Conservation (phyloP, 2,888 invertebrate genomes). For the Sialis lutaria region DNA sequence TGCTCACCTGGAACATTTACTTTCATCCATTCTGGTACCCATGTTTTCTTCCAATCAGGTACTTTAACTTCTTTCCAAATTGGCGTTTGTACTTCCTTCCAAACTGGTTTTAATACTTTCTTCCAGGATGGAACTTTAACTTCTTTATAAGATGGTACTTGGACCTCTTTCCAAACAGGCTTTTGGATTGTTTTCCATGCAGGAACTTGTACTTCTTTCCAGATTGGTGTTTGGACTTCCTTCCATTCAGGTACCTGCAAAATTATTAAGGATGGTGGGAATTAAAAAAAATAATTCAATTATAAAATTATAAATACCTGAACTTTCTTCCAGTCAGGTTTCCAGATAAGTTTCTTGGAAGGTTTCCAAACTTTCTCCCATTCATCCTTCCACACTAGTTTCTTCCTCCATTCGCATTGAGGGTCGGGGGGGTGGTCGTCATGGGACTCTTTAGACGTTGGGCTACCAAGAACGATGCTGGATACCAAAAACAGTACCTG, state of each 20-base stretch:
- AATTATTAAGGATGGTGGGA: conserved; percentile 10
- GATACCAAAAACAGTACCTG: no score
- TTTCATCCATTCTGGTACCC: conserved; percentile 50
- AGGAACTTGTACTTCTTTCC: conserved; percentile 43
- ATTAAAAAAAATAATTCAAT: no score
- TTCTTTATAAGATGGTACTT: conserved; percentile 64
- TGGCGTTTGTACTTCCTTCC: conserved; percentile 51
- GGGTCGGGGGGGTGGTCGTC: conserved; percentile 33
- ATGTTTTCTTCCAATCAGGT: conserved; percentile 50
- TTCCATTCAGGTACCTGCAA: conserved; percentile 36
- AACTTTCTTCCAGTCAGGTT: conserved; percentile 56
- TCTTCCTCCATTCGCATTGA: conserved; percentile 64
- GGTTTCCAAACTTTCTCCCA: conserved; percentile 63
- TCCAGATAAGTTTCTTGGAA: conserved; percentile 55
- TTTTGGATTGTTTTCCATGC: conserved; percentile 50
- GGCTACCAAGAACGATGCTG: background rate
- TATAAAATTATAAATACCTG: conserved; percentile 19
- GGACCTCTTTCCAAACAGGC: conserved; percentile 60
- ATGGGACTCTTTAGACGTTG: background rate
- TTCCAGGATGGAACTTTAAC: conserved; percentile 57
- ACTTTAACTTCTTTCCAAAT: conserved; percentile 33
- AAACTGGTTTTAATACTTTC: conserved; percentile 36
- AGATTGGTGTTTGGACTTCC: conserved; percentile 43
- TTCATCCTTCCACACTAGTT: conserved; percentile 67
- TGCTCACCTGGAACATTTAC: conserved; percentile 42